Conservation (phyloP, 2,797 vertebrate species). For the Poeciliopsis infans region DNA sequence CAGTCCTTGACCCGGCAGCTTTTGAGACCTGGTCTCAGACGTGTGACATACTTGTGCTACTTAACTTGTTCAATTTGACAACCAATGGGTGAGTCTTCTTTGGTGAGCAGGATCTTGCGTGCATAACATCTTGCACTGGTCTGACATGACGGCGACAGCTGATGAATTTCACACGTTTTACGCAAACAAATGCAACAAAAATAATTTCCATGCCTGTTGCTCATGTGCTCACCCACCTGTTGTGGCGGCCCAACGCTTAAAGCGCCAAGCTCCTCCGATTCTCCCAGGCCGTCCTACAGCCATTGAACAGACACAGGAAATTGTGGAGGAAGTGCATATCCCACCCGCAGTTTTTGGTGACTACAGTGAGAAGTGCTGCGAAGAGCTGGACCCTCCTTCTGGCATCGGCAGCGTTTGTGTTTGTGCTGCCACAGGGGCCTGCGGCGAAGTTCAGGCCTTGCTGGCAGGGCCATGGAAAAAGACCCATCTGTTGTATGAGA, state of each 20-base stretch:
- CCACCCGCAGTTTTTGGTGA: constrained; percentile 9
- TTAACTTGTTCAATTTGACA: no score
- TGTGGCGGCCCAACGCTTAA: not conserved
- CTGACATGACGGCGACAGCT: no score
- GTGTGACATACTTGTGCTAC: no score
- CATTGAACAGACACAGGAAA: constrained; percentile 17
- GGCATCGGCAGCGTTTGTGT: constrained; percentile 57
- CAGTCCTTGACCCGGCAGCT: no score
- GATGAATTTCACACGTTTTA: no score
- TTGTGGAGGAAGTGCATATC: constrained; percentile 32
- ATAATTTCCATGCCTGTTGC: not conserved
- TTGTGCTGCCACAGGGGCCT: constrained; percentile 60
- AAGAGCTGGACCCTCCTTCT: constrained; percentile 61
- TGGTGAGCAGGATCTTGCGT: no score
- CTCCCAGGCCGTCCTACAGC: constrained; percentile 4
- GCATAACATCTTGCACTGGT: no score
- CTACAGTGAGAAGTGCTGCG: constrained; percentile 40
- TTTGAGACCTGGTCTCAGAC: no score
- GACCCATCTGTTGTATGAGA: constrained; percentile 79
- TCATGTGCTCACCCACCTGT: constrained; percentile 18
- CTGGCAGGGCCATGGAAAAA: constrained; percentile 62
- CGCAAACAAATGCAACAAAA: no score
- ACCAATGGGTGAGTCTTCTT: no score
- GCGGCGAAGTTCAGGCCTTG: constrained; percentile 56
- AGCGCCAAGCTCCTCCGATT: not conserved